phyloP scores from a whole-genome alignment of 2,888 invertebrate species.

The Toxonevra muliebris region DNA sequence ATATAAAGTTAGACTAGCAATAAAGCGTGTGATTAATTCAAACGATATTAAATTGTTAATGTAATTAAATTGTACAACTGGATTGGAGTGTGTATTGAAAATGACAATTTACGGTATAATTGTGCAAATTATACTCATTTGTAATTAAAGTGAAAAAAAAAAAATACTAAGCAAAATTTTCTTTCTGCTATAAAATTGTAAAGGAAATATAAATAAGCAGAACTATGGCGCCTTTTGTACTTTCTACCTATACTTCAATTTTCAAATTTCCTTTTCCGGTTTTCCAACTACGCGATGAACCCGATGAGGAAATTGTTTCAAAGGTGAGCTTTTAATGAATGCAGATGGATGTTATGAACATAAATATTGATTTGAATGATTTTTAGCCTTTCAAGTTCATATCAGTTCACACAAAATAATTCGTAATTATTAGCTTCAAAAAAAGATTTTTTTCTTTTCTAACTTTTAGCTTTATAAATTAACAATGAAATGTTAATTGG shows the following conservation, averaged over 20 bases:
- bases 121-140: conserved; percentile 62
- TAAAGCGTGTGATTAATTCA: neutral
- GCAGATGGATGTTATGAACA: neutral
- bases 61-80: no score
- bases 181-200: neutral
- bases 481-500: conserved; percentile 29
- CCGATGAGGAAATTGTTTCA: conserved; percentile 50
- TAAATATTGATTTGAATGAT: no score
- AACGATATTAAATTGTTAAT: neutral
- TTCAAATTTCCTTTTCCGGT: neutral
- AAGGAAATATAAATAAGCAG: neutral
- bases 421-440: no score
- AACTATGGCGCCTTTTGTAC: conserved; percentile 1
- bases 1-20: conserved; percentile 25
- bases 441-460: no score
- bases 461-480: conserved; percentile 12
- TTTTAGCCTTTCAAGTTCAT: no score
- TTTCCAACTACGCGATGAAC: conserved; percentile 35
- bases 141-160: conserved; percentile 47
- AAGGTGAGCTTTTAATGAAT: conserved; percentile 46
- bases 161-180: no score
- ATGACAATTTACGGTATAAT: conserved; percentile 63
- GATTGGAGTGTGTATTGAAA: conserved; percentile 29
- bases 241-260: neutral
- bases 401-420: no score